Evolutionary conservation across 2,797 vertebrate species (phyloP).

Genomic region (Aratinga solstitialis): DNA sequence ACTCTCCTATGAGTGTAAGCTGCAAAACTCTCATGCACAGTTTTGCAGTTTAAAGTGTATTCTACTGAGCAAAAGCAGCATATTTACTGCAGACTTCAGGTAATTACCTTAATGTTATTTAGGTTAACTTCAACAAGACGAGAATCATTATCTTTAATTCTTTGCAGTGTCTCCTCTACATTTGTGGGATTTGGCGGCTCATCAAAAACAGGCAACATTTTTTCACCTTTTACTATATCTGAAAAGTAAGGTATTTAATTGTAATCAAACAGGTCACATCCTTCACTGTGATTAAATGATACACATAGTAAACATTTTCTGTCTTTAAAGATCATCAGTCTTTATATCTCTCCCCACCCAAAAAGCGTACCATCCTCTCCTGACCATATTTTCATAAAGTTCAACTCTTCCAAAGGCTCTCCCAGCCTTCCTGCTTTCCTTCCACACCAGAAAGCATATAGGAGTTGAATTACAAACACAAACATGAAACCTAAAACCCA

Average conservation of each 20-base stretch:
- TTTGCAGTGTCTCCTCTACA: constrained; percentile 92
- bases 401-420: not conserved
- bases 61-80: not conserved
- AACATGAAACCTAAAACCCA: not conserved
- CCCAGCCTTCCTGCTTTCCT: not conserved
- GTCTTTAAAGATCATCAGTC: not conserved
- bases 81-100: not conserved
- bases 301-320: not conserved
- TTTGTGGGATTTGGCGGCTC: constrained; percentile 98
- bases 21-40: not conserved
- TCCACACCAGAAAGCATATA: not conserved
- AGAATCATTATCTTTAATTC: constrained; percentile 90
- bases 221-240: constrained; percentile 97
- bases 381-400: not conserved
- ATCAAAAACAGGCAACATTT: constrained; percentile 91
- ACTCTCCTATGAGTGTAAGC: not conserved
- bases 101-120: constrained; percentile 95
- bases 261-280: not conserved
- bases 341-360: not conserved
- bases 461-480: not conserved
- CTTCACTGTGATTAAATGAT: not conserved
- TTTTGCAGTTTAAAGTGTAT: not conserved
- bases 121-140: constrained; percentile 92
- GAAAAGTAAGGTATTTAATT: constrained; percentile 9
- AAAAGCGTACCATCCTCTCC: not conserved